These are phyloP conservation scores for Nymphalis urticae DNA, from an alignment of 2,888 invertebrate species.

Conservation along the genomic window DNA sequence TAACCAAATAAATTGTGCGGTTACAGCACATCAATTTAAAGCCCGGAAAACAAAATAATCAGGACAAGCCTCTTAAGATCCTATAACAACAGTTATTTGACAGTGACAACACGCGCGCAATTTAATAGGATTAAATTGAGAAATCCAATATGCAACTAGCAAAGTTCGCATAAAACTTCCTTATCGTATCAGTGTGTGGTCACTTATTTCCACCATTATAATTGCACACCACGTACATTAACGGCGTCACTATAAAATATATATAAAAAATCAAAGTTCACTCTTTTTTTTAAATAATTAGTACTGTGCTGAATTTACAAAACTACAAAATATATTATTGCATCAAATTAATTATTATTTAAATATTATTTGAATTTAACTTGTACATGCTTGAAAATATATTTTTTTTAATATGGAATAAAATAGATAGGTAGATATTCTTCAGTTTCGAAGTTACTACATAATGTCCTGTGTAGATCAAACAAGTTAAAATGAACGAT, in stretches of 20 bases:
- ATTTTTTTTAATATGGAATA: too few species aligned
- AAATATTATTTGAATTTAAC: too few species aligned
- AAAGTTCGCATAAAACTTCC: background rate
- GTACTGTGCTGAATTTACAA: too few species aligned
- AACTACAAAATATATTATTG: too few species aligned
- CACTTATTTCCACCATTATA: too few species aligned
- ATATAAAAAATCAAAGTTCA: background rate
- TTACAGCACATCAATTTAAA: conserved; percentile 47
- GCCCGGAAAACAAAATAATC: conserved; percentile 49
- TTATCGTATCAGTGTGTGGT: background rate
- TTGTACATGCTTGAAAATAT: too few species aligned
- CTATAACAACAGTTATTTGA: conserved; percentile 19
- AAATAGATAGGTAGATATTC: background rate
- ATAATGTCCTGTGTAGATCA: conserved; percentile 25
- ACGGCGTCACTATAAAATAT: too few species aligned
- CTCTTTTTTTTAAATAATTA: background rate
- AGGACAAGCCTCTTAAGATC: conserved; percentile 28
- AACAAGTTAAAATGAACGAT: conserved; percentile 43
- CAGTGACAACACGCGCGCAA: background rate
- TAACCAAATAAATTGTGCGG: conserved; percentile 56
- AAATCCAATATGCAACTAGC: background rate
- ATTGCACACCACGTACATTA: too few species aligned
- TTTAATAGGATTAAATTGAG: background rate
- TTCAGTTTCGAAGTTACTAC: background rate
- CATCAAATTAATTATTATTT: too few species aligned